Percentiles rank a stretch among this genome's conserved stretches.
These are phyloP conservation scores for Liodrosophila aerea DNA, from an alignment of 2,888 invertebrate species.

Conservation along the genomic window DNA sequence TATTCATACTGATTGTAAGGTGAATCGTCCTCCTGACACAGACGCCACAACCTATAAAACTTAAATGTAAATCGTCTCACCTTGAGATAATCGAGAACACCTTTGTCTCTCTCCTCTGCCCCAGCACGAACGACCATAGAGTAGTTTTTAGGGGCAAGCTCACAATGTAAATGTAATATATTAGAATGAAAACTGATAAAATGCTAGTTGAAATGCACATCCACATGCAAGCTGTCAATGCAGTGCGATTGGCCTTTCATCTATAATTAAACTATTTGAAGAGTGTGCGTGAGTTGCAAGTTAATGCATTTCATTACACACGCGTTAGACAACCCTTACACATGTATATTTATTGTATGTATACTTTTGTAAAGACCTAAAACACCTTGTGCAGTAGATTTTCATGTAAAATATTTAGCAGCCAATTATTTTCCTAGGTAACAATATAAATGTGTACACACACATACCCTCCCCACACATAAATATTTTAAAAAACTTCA, in stretches of 20 bases:
- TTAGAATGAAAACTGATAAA: slow-evolving; percentile 52
- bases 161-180: slow-evolving; percentile 34
- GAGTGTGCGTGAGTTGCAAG: slow-evolving; percentile 55
- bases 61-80: slow-evolving; percentile 47
- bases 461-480: slow-evolving; percentile 40
- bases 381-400: slow-evolving; percentile 29
- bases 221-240: slow-evolving; percentile 42
- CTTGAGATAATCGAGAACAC: slow-evolving; percentile 32
- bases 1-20: slow-evolving; percentile 19
- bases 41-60: slow-evolving; percentile 40
- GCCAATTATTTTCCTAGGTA: slow-evolving; percentile 58
- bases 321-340: slow-evolving; percentile 18
- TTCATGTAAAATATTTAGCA: slow-evolving; percentile 59
- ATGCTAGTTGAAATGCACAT: slow-evolving; percentile 59
- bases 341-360: slow-evolving; percentile 22
- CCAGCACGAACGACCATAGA: slow-evolving; percentile 49
- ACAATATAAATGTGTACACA: slow-evolving; percentile 43
- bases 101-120: background rate
- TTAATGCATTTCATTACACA: slow-evolving; percentile 49
- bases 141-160: no score
- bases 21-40: slow-evolving; percentile 35
- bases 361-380: slow-evolving; percentile 48
- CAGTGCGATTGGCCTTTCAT: slow-evolving; percentile 39
- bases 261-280: slow-evolving; percentile 58
- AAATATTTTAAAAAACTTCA: slow-evolving; percentile 6